A percentile compares a stretch with the other conserved stretches of the same genome.
Evolutionary conservation across 2,113 vertebrate species (phyloP).

Genomic region (Panthera uncia): DNA sequence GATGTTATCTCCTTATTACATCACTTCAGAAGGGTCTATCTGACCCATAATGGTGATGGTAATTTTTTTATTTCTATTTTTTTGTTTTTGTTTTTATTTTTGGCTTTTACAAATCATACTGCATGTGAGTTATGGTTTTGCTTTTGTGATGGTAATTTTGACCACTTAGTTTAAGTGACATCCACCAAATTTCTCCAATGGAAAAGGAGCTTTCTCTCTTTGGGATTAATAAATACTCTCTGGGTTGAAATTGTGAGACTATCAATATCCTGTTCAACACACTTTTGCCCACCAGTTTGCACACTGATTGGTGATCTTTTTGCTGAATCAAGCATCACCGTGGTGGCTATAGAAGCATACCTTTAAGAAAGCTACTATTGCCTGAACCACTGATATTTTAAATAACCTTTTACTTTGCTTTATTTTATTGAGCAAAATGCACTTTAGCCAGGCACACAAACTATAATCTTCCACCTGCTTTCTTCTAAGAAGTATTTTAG

Average conservation of each 20-base stretch:
- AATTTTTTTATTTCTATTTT: background rate
- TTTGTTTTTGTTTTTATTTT: background rate
- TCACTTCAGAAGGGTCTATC: background rate
- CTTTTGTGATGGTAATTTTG: background rate
- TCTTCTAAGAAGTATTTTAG: slow-evolving; percentile 41
- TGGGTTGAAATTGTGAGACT: background rate
- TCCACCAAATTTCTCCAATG: background rate
- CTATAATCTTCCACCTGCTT: background rate
- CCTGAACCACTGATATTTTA: background rate
- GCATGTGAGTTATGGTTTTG: background rate
- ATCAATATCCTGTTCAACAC: background rate
- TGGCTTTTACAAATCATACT: background rate
- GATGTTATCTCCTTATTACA: too few species aligned
- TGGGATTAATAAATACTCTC: background rate
- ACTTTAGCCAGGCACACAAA: background rate
- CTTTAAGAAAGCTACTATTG: background rate
- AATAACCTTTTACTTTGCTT: background rate
- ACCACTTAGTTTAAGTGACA: background rate
- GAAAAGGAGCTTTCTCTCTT: background rate
- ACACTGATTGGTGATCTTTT: background rate
- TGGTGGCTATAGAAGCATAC: background rate
- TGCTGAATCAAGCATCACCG: background rate
- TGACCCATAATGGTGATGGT: background rate
- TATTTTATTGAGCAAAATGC: background rate
- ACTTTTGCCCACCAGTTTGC: background rate